Evolutionary conservation across 1,140 invertebrate genomes (phyloP).

Genomic region (Tetramorium simillimum): DNA sequence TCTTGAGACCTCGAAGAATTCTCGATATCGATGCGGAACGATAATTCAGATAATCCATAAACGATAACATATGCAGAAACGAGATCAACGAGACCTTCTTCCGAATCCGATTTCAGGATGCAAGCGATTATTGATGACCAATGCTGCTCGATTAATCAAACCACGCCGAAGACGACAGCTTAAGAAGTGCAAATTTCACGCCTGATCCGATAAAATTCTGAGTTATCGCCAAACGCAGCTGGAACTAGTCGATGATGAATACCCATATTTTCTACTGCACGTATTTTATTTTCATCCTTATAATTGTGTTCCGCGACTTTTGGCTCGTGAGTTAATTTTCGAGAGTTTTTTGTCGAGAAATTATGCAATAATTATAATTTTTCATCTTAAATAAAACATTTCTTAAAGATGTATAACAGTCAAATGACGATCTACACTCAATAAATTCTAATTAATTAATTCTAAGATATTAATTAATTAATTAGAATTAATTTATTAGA

Average conservation of each 20-base stretch:
- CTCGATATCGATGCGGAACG: not conserved
- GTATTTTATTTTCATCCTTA: not conserved
- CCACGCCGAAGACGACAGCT: conserved; percentile 9
- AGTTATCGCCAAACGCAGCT: not conserved
- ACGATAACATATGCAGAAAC: not conserved
- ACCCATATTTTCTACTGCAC: not conserved
- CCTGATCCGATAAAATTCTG: conserved; percentile 60
- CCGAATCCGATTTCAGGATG: not conserved
- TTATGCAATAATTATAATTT: not conserved
- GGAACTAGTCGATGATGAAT: conserved; percentile 41
- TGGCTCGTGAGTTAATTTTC: not conserved
- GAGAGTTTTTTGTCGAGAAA: not conserved
- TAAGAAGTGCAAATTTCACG: conserved; percentile 1
- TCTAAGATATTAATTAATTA: too few species aligned
- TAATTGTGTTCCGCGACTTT: not conserved
- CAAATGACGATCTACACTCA: too few species aligned
- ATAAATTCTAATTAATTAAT: too few species aligned
- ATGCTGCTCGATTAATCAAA: conserved; percentile 53
- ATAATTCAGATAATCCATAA: conserved; percentile 13
- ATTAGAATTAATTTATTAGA: too few species aligned
- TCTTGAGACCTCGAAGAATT: not conserved
- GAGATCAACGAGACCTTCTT: not conserved
- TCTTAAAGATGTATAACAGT: too few species aligned
- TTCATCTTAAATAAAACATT: not conserved
- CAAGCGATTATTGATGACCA: conserved; percentile 53